Evolutionary conservation across 2,113 vertebrate species (phyloP), one percentile per base, ranked within the genome.

Genomic region (Syngnathus typhle): DNA sequence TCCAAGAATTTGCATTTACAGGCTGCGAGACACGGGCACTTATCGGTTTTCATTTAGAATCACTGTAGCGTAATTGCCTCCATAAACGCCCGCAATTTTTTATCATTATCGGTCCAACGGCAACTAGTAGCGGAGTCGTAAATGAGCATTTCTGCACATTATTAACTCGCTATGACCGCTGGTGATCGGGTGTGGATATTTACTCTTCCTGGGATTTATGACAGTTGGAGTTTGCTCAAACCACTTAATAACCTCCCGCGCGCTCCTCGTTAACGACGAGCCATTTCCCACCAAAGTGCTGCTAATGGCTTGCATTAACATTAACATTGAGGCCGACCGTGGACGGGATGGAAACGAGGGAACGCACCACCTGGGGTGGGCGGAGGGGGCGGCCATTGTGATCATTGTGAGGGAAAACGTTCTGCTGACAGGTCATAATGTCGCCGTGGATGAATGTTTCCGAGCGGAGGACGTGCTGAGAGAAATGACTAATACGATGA

Each of bases 361-460:
- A 87, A 88, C 84, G 84, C 86, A 68, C 86, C 86, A 84, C 88
- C 85, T 88, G 84, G 85, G 75, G 73, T 85, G 79, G 70, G 65
- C 77, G 83, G 80, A 80, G 73, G 70, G 74, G 70, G 67, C 71
- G 77, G 72, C 71, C 73, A 36, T 83, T 80, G 68, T 49, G 65
- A 74, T 73, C 78, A 67, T 80, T 82, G 83, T 85, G 87, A 84
- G 68, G 27, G 77, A 86, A 84, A 83, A 72, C 71, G 82, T 82
- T 81, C 80, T 74, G 77, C 83, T 82, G 82, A 83, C 84, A 82
- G 82, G 79, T 87, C 85, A 87, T 89, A 85, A 83, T 86, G 81
- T 84, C 84, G 76, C 81, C 76, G 76, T 82, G 81, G 76, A 78
- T 81, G 74, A 78, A 77, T 80, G 76, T 82, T 82, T 69, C 68